Conservation (phyloP, 2,113 vertebrate genomes). For the Heterotilapia buettikoferi region DNA sequence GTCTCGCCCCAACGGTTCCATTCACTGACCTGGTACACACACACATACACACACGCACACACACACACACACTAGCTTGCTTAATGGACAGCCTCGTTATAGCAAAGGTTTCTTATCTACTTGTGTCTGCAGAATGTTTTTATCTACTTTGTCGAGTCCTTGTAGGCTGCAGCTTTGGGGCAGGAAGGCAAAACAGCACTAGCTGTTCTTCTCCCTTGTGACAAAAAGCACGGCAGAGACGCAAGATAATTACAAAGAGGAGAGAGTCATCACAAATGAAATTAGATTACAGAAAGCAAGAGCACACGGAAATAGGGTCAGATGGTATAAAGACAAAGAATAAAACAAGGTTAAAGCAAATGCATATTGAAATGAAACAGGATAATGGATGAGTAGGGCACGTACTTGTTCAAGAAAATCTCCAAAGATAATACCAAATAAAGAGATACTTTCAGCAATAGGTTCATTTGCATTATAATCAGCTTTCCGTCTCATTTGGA, state of each 20-base stretch:
- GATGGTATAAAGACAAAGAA: background rate
- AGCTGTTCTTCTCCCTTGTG: background rate
- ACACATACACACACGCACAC: background rate
- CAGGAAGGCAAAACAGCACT: conserved; percentile 1
- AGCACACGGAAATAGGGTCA: background rate
- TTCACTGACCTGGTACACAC: conserved; percentile 22
- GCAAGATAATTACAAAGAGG: background rate
- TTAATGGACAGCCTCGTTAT: background rate
- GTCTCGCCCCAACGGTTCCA: conserved; percentile 33
- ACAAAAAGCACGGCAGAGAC: background rate
- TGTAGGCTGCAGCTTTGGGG: background rate
- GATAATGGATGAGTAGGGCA: background rate
- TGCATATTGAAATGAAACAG: background rate
- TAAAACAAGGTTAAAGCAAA: conserved; percentile 8
- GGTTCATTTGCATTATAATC: background rate
- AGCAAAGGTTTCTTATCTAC: background rate
- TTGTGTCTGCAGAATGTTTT: conserved; percentile 3
- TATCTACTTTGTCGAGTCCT: conserved; percentile 22
- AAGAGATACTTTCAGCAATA: conserved; percentile 1
- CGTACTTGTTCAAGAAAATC: background rate
- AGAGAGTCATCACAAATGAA: background rate
- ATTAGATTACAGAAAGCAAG: conserved; percentile 1
- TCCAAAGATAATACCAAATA: background rate
- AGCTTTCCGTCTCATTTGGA: background rate
- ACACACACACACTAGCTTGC: background rate